Conservation (phyloP, 2,797 vertebrate species). For the Anas acuta region DNA sequence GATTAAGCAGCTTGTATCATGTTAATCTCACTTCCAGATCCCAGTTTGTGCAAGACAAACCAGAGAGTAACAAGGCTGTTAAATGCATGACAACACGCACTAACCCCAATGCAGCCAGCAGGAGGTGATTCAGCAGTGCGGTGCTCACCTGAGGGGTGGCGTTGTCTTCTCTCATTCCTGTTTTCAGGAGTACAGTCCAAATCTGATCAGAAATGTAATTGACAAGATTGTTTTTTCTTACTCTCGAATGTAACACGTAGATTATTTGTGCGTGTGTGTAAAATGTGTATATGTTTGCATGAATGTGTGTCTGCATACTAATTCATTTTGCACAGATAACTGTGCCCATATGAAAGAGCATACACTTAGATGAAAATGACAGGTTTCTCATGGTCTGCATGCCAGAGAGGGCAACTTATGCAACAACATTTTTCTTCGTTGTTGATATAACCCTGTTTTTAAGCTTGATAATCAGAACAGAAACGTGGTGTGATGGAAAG, state of each 20-base stretch:
- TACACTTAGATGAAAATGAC: neutral
- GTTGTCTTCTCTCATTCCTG: no score
- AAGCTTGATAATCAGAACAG: neutral
- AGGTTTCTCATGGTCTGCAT: neutral
- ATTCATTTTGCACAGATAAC: neutral
- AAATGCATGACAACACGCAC: neutral
- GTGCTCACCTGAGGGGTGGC: neutral
- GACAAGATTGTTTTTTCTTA: neutral
- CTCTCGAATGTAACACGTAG: neutral
- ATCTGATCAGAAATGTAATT: neutral
- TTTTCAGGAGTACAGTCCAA: neutral
- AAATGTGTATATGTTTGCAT: neutral
- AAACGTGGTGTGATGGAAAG: neutral
- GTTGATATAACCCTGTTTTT: fast-evolving
- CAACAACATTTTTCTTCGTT: neutral
- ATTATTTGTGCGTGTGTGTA: no score
- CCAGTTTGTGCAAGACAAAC: neutral
- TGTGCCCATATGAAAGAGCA: no score
- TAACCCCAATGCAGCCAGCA: neutral
- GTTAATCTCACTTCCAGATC: neutral
- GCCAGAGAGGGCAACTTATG: neutral
- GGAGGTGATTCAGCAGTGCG: neutral
- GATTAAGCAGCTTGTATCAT: neutral
- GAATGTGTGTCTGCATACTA: neutral
- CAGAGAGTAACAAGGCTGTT: neutral